These are phyloP conservation scores for Arothron firmamentum DNA, from an alignment of 2,113 vertebrate species.

Conservation along the genomic window DNA sequence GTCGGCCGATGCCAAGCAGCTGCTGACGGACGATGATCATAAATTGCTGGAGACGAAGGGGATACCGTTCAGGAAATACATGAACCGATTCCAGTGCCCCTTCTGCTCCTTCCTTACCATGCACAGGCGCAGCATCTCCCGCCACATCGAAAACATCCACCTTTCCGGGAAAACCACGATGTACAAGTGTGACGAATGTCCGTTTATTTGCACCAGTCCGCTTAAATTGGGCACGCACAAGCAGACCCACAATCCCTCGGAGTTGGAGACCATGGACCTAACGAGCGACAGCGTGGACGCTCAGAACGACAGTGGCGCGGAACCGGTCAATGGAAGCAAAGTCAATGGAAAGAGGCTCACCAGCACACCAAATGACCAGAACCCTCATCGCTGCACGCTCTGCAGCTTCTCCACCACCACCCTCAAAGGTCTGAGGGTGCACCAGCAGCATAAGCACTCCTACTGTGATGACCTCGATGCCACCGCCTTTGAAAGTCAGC, in stretches of 20 bases:
- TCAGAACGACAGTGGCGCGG: constrained; percentile 71
- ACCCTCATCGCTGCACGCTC: constrained; percentile 93
- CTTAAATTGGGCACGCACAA: constrained; percentile 91
- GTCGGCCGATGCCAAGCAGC: constrained; percentile 84
- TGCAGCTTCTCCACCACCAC: constrained; percentile 95
- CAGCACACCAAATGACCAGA: constrained; percentile 78
- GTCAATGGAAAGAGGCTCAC: constrained; percentile 86
- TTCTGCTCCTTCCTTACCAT: constrained; percentile 97
- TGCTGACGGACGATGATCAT: constrained; percentile 91
- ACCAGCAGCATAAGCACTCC: constrained; percentile 98
- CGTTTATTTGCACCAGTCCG: constrained; percentile 94
- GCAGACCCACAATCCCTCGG: constrained; percentile 84
- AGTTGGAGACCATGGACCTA: constrained; percentile 88
- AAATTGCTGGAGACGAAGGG: constrained; percentile 96
- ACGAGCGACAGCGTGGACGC: constrained; percentile 82
- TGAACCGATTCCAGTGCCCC: constrained; percentile 97
- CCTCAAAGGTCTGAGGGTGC: constrained; percentile 94
- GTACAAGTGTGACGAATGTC: constrained; percentile 95
- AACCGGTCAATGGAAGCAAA: constrained; percentile 80
- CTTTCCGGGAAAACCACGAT: constrained; percentile 92
- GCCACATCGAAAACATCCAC: constrained; percentile 97
- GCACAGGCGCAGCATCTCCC: constrained; percentile 93
- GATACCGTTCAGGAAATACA: constrained; percentile 90
- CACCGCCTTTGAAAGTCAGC: constrained; percentile 75
- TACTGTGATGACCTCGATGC: constrained; percentile 95